Base-by-base conservation (phyloP, 2,888 invertebrate species). In the Bimastos eiseni region DNA sequence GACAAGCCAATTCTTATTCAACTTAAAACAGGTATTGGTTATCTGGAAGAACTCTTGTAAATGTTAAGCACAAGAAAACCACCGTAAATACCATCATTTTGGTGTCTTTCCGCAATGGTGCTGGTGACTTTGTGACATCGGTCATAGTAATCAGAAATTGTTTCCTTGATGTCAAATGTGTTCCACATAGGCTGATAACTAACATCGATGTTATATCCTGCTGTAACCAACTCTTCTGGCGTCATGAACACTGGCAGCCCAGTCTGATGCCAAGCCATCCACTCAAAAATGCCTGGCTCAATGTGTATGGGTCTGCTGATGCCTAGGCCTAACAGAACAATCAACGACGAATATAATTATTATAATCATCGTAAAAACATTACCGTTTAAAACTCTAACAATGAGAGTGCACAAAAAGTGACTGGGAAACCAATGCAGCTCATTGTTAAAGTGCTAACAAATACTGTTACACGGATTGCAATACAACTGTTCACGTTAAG, bases 211-310 rank as follows among this genome's bases (percentile, higher is more conserved):
- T 86, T 37, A 86, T n/a, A 86, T 37, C 86, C 86, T 37, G 86
- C 86, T 36, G 86, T 19, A 36, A 21, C 37, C n/a, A 86, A 86
- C 37, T 86, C 86, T 19, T 37, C 86, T 21, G 86, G 86, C 17
- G 37, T 86, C 86, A 86, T 86, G 24, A 86, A 86, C 21, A 13
- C 34, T 37, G 86, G 86, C 86, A 86, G 37, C 8, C 86, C 86
- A 36, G 30, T 86, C 86, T 86, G 86, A 37, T 86, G 86, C 86
- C 86, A 86, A 34, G 24, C 37, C 86, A 86, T 86, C 86, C 86
- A 86, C 37, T 86, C 86, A 86, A 86, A 86, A 34, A 86, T 86
- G 36, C 86, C 86, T 86, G 86, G 86, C 86, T 86, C 86, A 17
- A 86, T 86, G 86, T 21, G n/a, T 5, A 86, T 86, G 34, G 86